Conservation (phyloP, 2,113 vertebrate genomes). For the Neodon shergylaensis region DNA sequence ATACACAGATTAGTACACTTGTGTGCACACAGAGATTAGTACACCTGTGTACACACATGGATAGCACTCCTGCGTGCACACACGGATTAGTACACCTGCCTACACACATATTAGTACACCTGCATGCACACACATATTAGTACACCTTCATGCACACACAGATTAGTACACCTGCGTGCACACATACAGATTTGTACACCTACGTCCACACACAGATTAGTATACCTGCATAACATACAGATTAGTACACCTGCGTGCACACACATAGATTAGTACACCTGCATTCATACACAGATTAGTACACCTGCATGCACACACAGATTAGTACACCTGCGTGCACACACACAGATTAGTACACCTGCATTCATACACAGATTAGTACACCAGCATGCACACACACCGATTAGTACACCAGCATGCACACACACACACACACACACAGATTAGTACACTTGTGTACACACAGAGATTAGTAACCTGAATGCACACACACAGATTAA, state of each 20-base stretch:
- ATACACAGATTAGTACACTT: not conserved
- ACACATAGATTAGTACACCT: not conserved
- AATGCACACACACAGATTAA: too few species aligned
- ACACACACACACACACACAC: not conserved
- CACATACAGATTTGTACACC: too few species aligned
- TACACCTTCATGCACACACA: too few species aligned
- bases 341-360: too few species aligned
- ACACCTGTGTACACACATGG: not conserved
- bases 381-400: not conserved
- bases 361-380: not conserved
- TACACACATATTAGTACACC: not conserved
- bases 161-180: fast-evolving
- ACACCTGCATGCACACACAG: not conserved
- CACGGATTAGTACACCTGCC: not conserved
- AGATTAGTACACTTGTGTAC: too few species aligned
- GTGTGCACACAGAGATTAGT: not conserved
- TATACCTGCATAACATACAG: not conserved
- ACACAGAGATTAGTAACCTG: not conserved
- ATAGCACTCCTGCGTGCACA: too few species aligned
- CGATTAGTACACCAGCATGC: not conserved
- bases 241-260: not conserved
- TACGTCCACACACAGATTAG: too few species aligned
- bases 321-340: too few species aligned
- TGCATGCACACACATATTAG: too few species aligned
- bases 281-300: not conserved